phyloP scores from a whole-genome alignment of 1,140 invertebrate genomes.

The Saccostrea cuccullata region DNA sequence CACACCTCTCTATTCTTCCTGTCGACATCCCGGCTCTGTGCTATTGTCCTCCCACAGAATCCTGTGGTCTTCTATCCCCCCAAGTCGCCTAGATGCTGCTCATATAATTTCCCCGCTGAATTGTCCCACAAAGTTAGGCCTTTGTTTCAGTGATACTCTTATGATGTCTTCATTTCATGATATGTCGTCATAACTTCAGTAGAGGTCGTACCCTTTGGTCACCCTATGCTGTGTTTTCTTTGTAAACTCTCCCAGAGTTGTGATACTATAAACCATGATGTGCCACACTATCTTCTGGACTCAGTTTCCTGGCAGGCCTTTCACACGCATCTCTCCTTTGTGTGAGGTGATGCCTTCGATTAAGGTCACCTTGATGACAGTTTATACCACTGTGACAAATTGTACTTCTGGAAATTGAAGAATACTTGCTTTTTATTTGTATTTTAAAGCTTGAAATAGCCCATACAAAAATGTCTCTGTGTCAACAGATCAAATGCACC shows the following conservation, averaged over 20 bases:
- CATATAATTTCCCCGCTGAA: background rate
- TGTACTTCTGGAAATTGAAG: background rate
- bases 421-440: background rate
- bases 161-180: slow-evolving; percentile 24
- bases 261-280: background rate
- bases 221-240: background rate
- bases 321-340: slow-evolving; percentile 28
- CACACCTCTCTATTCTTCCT: background rate
- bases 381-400: slow-evolving; percentile 33
- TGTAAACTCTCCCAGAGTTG: background rate
- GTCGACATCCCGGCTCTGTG: background rate
- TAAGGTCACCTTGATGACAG: slow-evolving; percentile 7
- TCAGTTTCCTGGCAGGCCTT: slow-evolving; percentile 16
- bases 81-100: background rate
- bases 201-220: background rate
- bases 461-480: slow-evolving; percentile 23
- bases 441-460: background rate
- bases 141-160: slow-evolving; percentile 26
- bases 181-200: background rate
- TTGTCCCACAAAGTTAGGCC: background rate
- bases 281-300: background rate
- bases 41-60: background rate
- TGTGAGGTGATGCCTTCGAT: slow-evolving; percentile 17
- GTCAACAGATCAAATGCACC: slow-evolving; percentile 15
- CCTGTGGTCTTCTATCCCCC: background rate